Evolutionary conservation across 1,140 invertebrate genomes (phyloP), one percentile per base, ranked within the genome.

Genomic region (Nymphalis io): DNA sequence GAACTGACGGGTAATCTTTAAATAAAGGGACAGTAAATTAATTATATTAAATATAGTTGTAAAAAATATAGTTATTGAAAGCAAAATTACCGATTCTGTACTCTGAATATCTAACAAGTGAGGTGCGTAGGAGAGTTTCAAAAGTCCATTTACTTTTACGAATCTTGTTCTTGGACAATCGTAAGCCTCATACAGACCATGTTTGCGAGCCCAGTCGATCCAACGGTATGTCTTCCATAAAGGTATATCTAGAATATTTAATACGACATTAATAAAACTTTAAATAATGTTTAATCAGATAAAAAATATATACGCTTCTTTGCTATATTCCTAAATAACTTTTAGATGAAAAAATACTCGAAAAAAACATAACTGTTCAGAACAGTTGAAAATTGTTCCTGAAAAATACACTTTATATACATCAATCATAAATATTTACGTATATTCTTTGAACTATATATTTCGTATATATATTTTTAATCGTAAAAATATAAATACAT

Each of bases 61-160:
- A 33, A 33, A 8, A 33, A 33, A 33, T 33, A 33, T 8, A 8
- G 3, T 0, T 33, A 8, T 33, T 33, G 3, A 55, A 58, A 68
- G 60, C 51, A 65, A 48, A 65, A 73, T 79, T 78, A 89, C 88
- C 38, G 85, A 86, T 23, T 87, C 84, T 6, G 85, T 88, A 46
- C 89, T 91, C 33, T 80, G 78, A 5, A 91, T 79, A 46, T 89
- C 85, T n/a, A 91, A 64, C n/a, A 91, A 65, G 64, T 91, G 85
- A 1, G 89, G 87, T 0, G 85, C 83, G 11, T 84, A 75, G 0
- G 89, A 91, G 2, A 85, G 70, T 55, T 89, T 89, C 70, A 91
- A 44, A 1, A 89, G 76, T 0, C 86, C 84, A 60, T 76, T 86
- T n/a, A 86, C 60, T 68, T 88, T 89, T 3, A 89, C 42, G 72